Conservation (phyloP, 1,140 invertebrate species). For the Chironomus striatipennis region DNA sequence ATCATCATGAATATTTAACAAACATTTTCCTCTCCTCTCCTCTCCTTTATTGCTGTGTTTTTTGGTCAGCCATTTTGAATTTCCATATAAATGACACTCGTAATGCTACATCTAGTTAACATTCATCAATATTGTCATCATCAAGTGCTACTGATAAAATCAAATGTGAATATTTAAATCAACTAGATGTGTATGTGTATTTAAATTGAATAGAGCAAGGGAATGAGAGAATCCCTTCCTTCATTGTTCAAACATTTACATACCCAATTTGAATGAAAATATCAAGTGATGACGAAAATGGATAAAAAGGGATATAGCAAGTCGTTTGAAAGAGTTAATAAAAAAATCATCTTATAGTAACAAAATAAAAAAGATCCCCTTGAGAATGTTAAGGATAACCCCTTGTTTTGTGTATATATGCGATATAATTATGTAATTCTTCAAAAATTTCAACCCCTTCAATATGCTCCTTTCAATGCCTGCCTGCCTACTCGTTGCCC, state of each 20-base stretch:
- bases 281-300: neutral
- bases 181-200: too few relatives aligned
- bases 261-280: neutral
- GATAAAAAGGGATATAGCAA: too few relatives aligned
- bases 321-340: constrained; percentile 12
- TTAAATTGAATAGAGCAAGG: too few relatives aligned
- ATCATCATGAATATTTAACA: constrained; percentile 14
- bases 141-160: too few relatives aligned
- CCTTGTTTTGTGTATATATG: constrained; percentile 3
- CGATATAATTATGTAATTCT: constrained; percentile 2
- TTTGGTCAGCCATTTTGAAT: constrained; percentile 7
- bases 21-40: neutral
- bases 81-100: neutral
- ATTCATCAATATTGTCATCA: neutral
- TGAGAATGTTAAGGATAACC: neutral
- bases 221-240: too few relatives aligned
- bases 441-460: neutral
- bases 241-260: constrained; percentile 8
- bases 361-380: neutral
- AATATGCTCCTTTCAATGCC: neutral
- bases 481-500: neutral
- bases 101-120: constrained; percentile 2
- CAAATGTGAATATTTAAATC: too few relatives aligned
- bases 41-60: neutral
- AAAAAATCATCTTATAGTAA: constrained; percentile 14